Evolutionary conservation across 2,888 invertebrate species (phyloP).

Genomic region (Smittia aterrima): DNA sequence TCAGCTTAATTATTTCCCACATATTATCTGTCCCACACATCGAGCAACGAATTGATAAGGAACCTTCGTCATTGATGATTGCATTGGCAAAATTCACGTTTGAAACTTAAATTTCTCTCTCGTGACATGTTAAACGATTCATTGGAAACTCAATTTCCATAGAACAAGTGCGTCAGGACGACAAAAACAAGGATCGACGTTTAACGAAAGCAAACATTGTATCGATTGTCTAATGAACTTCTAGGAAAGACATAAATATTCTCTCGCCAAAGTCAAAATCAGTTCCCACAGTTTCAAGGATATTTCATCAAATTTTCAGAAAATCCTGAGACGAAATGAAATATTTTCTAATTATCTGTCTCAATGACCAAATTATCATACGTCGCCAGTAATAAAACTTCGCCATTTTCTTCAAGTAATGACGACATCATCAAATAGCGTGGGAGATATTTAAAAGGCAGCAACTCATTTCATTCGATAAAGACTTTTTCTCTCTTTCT

Average conservation of each 20-base stretch:
- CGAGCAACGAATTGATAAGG: neutral
- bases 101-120: no score
- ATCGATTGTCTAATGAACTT: no score
- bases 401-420: neutral
- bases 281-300: neutral
- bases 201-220: no score
- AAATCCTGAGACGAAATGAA: neutral
- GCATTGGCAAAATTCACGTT: neutral
- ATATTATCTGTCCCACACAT: neutral
- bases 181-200: neutral
- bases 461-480: neutral
- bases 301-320: neutral
- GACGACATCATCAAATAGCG: neutral
- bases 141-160: neutral
- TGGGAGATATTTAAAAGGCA: neutral
- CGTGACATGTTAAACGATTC: neutral
- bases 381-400: neutral
- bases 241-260: neutral
- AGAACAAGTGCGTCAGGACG: no score
- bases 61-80: neutral
- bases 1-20: neutral
- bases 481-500: neutral
- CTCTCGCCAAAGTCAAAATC: neutral
- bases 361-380: neutral
- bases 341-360: neutral